Conservation (phyloP, 2,113 vertebrate genomes). For the Zosterops pallidus region DNA sequence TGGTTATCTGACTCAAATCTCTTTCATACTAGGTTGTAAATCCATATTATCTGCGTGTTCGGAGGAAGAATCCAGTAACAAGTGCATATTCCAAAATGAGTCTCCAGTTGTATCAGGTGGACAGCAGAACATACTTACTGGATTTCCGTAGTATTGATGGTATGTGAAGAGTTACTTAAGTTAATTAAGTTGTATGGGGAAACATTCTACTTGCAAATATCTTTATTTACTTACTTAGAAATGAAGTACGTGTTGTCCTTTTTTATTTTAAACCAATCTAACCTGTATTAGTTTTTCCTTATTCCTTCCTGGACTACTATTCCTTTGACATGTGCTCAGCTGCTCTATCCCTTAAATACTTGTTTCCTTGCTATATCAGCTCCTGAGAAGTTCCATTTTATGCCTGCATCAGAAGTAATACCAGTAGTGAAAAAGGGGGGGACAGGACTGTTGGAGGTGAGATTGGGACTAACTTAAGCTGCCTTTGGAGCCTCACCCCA, state of each 20-base stretch:
- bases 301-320: background rate
- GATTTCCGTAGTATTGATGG: slow-evolving; percentile 98
- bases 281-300: background rate
- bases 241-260: background rate
- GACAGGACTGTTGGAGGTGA: background rate
- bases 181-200: background rate
- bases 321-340: background rate
- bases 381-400: background rate
- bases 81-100: slow-evolving; percentile 97
- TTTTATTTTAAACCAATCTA: background rate
- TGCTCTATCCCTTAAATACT: background rate
- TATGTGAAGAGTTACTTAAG: slow-evolving; percentile 66
- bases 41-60: slow-evolving; percentile 93
- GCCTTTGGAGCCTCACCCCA: background rate
- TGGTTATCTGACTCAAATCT: background rate
- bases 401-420: background rate
- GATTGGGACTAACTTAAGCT: background rate
- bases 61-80: slow-evolving; percentile 93
- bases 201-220: background rate
- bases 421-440: background rate
- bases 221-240: background rate
- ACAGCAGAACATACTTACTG: slow-evolving; percentile 95
- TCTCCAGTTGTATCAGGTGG: slow-evolving; percentile 96
- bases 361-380: background rate
- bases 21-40: slow-evolving; percentile 88